These are phyloP conservation scores for Drosophila insularis DNA, from an alignment of 1,140 invertebrate genomes.

Conservation along the genomic window DNA sequence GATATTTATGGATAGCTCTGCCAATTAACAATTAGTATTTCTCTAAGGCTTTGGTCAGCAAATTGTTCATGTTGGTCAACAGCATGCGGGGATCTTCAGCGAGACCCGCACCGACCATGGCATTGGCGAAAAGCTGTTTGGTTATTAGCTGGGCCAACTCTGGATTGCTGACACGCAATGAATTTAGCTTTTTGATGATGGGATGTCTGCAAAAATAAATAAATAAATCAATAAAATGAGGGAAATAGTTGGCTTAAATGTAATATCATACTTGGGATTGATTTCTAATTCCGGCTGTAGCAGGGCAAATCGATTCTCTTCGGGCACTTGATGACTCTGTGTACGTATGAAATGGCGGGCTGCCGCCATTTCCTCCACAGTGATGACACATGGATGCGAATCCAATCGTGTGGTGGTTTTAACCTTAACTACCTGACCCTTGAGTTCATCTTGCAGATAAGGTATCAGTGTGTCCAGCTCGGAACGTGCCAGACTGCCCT, in stretches of 20 bases:
- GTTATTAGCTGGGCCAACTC: conserved; percentile 92
- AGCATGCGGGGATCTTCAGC: conserved; percentile 94
- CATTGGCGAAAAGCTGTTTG: conserved; percentile 96
- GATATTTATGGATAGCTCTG: background rate
- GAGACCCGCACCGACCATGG: conserved; percentile 97
- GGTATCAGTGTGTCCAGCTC: conserved; percentile 90
- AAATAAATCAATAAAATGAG: background rate
- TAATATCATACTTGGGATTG: conserved; percentile 90
- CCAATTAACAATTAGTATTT: conserved; percentile 85
- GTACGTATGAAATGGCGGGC: conserved; percentile 96
- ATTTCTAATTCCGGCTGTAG: conserved; percentile 96
- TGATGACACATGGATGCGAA: conserved; percentile 95
- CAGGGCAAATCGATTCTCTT: conserved; percentile 93
- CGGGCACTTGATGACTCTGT: conserved; percentile 91
- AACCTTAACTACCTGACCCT: conserved; percentile 90
- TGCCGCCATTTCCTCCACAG: conserved; percentile 97
- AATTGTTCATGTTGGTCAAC: conserved; percentile 92
- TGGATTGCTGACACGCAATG: conserved; percentile 88
- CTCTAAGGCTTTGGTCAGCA: conserved; percentile 92
- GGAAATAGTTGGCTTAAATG: background rate
- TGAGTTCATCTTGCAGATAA: conserved; percentile 90
- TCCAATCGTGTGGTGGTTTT: conserved; percentile 92
- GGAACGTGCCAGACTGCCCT: conserved; percentile 87
- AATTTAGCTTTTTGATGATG: conserved; percentile 94
- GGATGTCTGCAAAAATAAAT: conserved; percentile 87